These are phyloP conservation scores for Sminthurinus aureus DNA, from an alignment of 2,888 invertebrate species.

Conservation along the genomic window DNA sequence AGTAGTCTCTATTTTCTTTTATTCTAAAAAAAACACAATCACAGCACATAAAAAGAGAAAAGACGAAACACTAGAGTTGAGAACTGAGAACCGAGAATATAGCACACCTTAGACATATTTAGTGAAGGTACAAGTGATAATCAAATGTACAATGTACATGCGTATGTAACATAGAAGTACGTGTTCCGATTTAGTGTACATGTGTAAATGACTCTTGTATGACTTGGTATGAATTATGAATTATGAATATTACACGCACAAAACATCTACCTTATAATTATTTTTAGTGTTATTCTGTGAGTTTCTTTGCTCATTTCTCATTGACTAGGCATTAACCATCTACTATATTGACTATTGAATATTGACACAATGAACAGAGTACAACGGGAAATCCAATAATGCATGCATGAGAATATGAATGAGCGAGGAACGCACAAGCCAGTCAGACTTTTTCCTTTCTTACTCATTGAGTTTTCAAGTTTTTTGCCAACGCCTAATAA, in stretches of 20 bases:
- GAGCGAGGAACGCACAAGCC: too few relatives aligned
- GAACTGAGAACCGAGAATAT: not conserved
- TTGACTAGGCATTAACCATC: too few relatives aligned
- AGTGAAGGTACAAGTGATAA: too few relatives aligned
- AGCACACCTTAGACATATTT: not conserved
- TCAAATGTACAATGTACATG: too few relatives aligned
- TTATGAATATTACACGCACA: too few relatives aligned
- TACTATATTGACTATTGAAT: not conserved
- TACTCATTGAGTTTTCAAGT: not conserved
- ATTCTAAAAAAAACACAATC: too few relatives aligned
- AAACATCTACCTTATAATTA: not conserved
- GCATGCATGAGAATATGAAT: not conserved
- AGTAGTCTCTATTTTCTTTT: too few relatives aligned
- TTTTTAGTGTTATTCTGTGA: not conserved
- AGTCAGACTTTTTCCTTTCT: not conserved
- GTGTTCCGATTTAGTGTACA: not conserved
- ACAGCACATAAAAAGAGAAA: not conserved
- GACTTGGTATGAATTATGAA: not conserved
- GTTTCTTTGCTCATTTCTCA: not conserved
- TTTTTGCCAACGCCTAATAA: slow-evolving; percentile 14
- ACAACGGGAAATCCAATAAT: not conserved
- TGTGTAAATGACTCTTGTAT: not conserved
- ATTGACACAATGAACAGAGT: not conserved
- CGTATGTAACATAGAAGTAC: too few relatives aligned
- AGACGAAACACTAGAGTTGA: not conserved